Evolutionary conservation across 2,113 vertebrate species (phyloP).

Genomic region (Cyanoramphus novaezelandiae): DNA sequence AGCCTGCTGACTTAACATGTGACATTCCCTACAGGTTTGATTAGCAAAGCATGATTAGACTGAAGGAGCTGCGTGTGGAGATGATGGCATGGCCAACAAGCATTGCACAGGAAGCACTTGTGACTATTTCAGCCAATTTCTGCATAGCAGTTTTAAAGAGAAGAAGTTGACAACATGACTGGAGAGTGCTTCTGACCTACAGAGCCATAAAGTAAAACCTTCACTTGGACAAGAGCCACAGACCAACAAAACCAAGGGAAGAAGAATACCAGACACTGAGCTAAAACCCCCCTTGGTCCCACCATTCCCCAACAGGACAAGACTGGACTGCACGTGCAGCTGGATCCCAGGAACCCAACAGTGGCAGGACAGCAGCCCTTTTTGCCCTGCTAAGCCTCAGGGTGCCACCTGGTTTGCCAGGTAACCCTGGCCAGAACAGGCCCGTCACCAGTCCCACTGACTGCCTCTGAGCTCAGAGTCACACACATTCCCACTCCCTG

Average conservation of each 20-base stretch:
- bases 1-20: background rate
- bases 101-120: background rate
- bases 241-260: background rate
- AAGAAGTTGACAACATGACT: accelerated
- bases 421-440: background rate
- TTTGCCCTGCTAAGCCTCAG: background rate
- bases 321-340: background rate
- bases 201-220: background rate
- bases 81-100: background rate
- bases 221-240: background rate
- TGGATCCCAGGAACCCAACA: background rate
- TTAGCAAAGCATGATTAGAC: background rate
- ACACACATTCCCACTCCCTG: background rate
- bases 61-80: background rate
- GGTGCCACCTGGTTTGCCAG: background rate
- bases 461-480: accelerated
- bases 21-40: background rate
- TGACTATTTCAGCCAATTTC: background rate
- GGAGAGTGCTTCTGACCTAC: background rate
- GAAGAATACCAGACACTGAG: background rate
- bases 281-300: background rate
- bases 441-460: background rate
- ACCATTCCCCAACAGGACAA: background rate
- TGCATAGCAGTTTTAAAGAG: background rate
- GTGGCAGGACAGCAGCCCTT: background rate